Base-by-base conservation (phyloP, 2,113 vertebrate genomes). In the Acanthisitta chloris region DNA sequence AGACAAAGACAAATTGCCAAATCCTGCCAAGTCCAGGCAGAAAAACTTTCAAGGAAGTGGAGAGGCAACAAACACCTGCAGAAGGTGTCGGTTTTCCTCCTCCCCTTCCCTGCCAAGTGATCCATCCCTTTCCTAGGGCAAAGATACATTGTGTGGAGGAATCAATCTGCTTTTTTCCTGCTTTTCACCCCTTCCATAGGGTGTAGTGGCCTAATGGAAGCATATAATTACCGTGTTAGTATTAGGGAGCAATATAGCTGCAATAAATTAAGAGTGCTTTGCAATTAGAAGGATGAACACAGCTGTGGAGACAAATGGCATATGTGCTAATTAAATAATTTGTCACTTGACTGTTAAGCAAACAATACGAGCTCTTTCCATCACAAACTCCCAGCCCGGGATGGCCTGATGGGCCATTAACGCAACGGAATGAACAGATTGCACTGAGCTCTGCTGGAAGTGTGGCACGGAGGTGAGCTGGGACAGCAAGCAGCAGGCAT, bases 241-340 rank as follows among this genome's bases (percentile, higher is more conserved):
- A 96, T 97, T 95, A 80, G 62, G 90, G 88, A 96, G 97, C 88
- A 97, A 96, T 97, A 97, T 96, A 97, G 94, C 91, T 86, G 88
- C 96, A 97, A 90, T 97, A 98, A 98, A 98, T 98, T 96, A 98
- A 95, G 97, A 88, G 97, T 66, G 92, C 97, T 96, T 96, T 96
- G 98, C 97, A 98, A 98, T 98, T 98, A 98, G 97, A 82, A 93
- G 64, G 67, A 98, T 97, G 98, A 98, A 98, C 97, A 95, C 97
- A 98, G 98, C 97, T 98, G 97, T 57, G 84, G 97, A 97, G 97
- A 97, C 97, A 98, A 98, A 97, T 90, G 96, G 95, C 98, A 97
- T 98, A 98, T 98, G 98, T 98, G 97, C 97, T 98, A 98, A 98
- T 98, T 98, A 98, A 98, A 98, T 98, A 98, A 98, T 98, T 98